Conservation (phyloP, 2,797 vertebrate genomes). For the Chaetodon trifasciatus region DNA sequence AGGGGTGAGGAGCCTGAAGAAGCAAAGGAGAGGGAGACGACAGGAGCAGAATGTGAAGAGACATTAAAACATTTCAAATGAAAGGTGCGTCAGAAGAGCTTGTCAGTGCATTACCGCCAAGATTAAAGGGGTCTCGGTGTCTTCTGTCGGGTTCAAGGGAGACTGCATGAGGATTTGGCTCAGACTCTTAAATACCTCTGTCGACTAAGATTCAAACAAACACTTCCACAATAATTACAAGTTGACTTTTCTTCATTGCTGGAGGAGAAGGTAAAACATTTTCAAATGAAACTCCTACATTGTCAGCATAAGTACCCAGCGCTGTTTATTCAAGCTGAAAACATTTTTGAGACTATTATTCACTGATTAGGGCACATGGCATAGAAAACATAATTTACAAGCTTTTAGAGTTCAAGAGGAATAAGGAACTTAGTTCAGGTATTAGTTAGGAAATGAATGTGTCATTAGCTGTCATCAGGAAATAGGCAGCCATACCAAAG, state of each 20-base stretch:
- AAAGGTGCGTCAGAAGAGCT: conserved; percentile 82
- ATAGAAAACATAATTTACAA: conserved; percentile 62
- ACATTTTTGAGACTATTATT: conserved; percentile 57
- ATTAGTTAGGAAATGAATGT: conserved; percentile 77
- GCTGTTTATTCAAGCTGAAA: conserved; percentile 68
- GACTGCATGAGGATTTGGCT: conserved; percentile 84
- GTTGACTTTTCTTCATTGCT: conserved; percentile 78
- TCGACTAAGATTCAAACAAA: conserved; percentile 84
- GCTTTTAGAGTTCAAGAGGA: conserved; percentile 61
- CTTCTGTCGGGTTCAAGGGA: conserved; percentile 83
- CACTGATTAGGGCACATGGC: conserved; percentile 67
- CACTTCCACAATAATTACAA: conserved; percentile 85
- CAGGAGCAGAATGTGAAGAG: conserved; percentile 77
- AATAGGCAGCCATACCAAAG: conserved; percentile 67
- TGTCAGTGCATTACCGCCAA: conserved; percentile 82
- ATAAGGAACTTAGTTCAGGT: conserved; percentile 80
- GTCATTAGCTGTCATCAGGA: conserved; percentile 68
- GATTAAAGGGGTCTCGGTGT: conserved; percentile 85
- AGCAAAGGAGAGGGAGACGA: conserved; percentile 61
- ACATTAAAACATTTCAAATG: conserved; percentile 84
- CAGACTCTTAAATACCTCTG: conserved; percentile 84
- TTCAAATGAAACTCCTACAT: conserved; percentile 71
- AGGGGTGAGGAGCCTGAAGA: conserved; percentile 61
- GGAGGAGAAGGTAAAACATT: conserved; percentile 64
- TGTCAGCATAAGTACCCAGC: conserved; percentile 70